Percentiles rank a stretch among this genome's conserved stretches.
These are phyloP conservation scores for Tetramorium simillimum DNA, from an alignment of 1,140 invertebrate genomes.

Conservation along the genomic window DNA sequence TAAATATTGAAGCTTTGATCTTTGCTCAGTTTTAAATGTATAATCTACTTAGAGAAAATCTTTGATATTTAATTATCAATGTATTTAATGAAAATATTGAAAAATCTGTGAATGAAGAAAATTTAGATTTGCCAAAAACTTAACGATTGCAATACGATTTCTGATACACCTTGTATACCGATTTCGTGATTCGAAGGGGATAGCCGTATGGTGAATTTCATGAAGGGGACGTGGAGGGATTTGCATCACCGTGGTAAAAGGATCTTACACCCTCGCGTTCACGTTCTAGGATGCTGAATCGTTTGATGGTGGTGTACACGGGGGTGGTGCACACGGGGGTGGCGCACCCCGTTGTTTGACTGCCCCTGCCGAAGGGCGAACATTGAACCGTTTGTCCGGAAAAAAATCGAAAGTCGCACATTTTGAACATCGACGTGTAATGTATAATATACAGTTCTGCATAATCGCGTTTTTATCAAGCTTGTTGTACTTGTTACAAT, in stretches of 20 bases:
- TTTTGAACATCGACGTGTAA: background rate
- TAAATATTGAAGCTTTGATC: background rate
- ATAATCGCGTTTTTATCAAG: background rate
- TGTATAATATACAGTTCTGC: background rate
- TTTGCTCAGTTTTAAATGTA: background rate
- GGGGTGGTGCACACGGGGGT: too few relatives aligned
- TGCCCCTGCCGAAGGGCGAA: background rate
- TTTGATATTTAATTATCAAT: background rate
- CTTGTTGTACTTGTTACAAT: background rate
- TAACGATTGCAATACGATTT: background rate
- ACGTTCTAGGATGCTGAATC: slow-evolving; percentile 41
- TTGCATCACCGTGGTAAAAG: slow-evolving; percentile 62
- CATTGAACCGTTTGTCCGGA: background rate
- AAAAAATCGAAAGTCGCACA: slow-evolving; percentile 33
- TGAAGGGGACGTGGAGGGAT: slow-evolving; percentile 56
- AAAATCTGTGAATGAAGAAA: background rate
- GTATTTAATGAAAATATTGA: background rate
- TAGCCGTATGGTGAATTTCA: slow-evolving; percentile 22
- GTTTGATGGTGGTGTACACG: background rate
- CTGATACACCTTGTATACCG: slow-evolving; percentile 44
- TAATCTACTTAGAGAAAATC: background rate
- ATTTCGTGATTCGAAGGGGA: slow-evolving; percentile 59
- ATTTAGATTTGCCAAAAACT: background rate
- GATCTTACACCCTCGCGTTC: slow-evolving; percentile 54
- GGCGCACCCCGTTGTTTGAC: slow-evolving; percentile 16